A percentile compares a stretch with the other conserved stretches of the same genome.
phyloP scores from a whole-genome alignment of 2,888 invertebrate genomes.

The Dasypolia templi region DNA sequence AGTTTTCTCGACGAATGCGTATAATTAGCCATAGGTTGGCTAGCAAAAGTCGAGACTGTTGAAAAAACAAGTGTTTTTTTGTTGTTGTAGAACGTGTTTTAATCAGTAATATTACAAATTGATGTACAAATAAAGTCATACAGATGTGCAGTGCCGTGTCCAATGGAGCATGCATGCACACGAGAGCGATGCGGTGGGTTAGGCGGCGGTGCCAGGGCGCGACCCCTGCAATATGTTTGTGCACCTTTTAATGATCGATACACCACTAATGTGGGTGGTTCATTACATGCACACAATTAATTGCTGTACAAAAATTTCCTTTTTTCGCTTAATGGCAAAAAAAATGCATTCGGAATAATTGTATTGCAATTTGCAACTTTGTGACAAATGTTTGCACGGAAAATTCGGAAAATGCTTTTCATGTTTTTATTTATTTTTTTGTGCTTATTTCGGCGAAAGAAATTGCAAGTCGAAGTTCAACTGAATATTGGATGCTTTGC shows the following conservation, averaged over 20 bases:
- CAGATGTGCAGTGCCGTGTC: slow-evolving; percentile 47
- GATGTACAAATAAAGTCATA: slow-evolving; percentile 47
- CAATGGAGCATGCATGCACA: slow-evolving; percentile 61
- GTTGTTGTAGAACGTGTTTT: neutral
- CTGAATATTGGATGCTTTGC: neutral
- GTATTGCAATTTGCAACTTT: neutral
- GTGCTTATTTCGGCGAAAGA: too few relatives aligned
- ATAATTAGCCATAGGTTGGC: neutral
- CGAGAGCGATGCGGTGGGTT: slow-evolving; percentile 57
- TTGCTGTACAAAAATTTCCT: neutral
- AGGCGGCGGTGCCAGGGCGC: slow-evolving; percentile 68
- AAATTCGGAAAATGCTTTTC: neutral
- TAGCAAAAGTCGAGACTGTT: neutral
- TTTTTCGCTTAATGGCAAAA: fast-evolving
- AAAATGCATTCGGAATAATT: neutral
- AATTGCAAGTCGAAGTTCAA: neutral
- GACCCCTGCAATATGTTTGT: slow-evolving; percentile 74
- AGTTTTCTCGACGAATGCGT: neutral
- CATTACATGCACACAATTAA: slow-evolving; percentile 27
- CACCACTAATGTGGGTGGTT: slow-evolving; percentile 43
- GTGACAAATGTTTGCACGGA: neutral
- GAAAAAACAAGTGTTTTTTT: neutral
- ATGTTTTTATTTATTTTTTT: too few relatives aligned
- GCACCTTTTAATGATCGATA: slow-evolving; percentile 85
- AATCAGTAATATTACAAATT: slow-evolving; percentile 23